These are phyloP conservation scores for Spodoptera littoralis DNA, from an alignment of 2,888 invertebrate genomes.

Conservation along the genomic window DNA sequence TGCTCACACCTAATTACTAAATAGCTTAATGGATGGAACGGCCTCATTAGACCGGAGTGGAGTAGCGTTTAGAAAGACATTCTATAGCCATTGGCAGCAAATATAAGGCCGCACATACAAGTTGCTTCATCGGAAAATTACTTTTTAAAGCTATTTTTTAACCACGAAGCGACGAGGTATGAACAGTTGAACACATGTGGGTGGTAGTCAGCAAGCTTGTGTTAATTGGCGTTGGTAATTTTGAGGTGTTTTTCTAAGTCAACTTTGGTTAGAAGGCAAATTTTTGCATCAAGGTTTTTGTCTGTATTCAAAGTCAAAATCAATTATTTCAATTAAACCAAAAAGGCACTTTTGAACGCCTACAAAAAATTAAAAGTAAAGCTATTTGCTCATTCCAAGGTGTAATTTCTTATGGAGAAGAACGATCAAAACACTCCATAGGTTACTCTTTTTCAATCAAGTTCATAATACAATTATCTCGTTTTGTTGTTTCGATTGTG, in stretches of 20 bases:
- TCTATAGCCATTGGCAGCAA: slow-evolving; percentile 54
- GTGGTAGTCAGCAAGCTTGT: slow-evolving; percentile 23
- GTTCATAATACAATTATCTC: too few species aligned
- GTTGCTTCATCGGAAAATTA: slow-evolving; percentile 52
- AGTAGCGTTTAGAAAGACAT: slow-evolving; percentile 70
- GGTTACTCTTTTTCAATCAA: too few species aligned
- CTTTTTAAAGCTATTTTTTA: slow-evolving; percentile 36
- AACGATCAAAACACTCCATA: too few species aligned
- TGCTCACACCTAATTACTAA: slow-evolving; percentile 82
- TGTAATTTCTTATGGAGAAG: too few species aligned
- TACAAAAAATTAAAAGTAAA: too few species aligned
- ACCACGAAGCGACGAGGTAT: slow-evolving; percentile 17
- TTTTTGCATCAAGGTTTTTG: too few species aligned
- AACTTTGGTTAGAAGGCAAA: slow-evolving; percentile 1
- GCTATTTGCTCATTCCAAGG: too few species aligned
- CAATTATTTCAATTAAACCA: too few species aligned
- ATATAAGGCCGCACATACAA: slow-evolving; percentile 48
- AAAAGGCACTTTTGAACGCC: too few species aligned
- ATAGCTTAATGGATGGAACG: slow-evolving; percentile 81
- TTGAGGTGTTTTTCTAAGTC: slow-evolving; percentile 16
- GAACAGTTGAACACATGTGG: neutral
- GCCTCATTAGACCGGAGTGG: slow-evolving; percentile 77
- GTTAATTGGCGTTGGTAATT: slow-evolving; percentile 25
- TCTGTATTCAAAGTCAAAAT: too few species aligned
- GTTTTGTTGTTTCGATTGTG: too few species aligned